Percentiles rank a stretch among this genome's conserved stretches.
Conservation (phyloP, 1,140 invertebrate genomes). For the Drosophila persimilis region DNA sequence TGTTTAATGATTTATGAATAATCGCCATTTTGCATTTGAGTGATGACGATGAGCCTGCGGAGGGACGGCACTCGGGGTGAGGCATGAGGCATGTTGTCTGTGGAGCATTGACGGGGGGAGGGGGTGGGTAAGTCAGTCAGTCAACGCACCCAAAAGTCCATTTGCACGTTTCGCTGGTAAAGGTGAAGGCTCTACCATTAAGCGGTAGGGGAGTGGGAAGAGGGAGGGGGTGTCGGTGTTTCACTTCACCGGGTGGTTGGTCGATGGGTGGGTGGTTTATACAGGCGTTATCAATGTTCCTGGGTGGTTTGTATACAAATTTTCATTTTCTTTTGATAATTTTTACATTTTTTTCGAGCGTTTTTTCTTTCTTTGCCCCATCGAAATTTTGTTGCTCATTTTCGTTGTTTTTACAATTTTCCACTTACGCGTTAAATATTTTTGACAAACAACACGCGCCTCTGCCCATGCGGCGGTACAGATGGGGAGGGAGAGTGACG, state of each 20-base stretch:
- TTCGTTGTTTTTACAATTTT: conserved; percentile 58
- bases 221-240: too few species aligned
- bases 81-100: not conserved
- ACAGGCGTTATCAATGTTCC: conserved; percentile 61
- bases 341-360: conserved; percentile 36
- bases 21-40: conserved; percentile 82
- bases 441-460: conserved; percentile 65
- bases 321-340: conserved; percentile 67
- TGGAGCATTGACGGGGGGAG: not conserved
- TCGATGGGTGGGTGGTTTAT: not conserved
- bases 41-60: conserved; percentile 35
- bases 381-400: conserved; percentile 35
- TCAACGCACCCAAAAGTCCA: conserved; percentile 63
- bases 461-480: not conserved
- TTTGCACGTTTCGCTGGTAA: conserved; percentile 68
- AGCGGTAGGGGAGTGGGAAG: not conserved
- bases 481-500: not conserved
- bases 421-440: conserved; percentile 67
- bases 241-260: conserved; percentile 6
- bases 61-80: not conserved
- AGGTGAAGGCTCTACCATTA: conserved; percentile 22
- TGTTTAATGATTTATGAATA: conserved; percentile 83
- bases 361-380: conserved; percentile 33
- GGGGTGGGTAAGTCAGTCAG: conserved; percentile 42
- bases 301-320: conserved; percentile 53